A percentile compares a stretch with the other conserved stretches of the same genome.
Conservation (phyloP, 2,113 vertebrate species). For the Pteropus alecto region DNA sequence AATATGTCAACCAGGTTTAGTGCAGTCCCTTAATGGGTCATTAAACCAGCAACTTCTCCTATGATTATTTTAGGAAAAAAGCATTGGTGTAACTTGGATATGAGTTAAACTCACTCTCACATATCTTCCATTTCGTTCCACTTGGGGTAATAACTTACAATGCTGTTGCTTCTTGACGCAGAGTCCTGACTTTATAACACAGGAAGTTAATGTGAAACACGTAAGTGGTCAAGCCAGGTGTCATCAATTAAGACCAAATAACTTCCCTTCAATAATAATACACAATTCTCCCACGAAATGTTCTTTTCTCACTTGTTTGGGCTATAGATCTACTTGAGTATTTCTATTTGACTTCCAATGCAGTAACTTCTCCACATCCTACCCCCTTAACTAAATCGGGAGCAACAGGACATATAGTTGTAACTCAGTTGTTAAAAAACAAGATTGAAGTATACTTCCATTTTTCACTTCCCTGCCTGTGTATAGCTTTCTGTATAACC, state of each 20-base stretch:
- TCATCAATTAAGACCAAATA: background rate
- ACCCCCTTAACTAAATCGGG: background rate
- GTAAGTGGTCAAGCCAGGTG: background rate
- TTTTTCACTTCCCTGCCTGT: background rate
- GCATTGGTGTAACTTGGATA: background rate
- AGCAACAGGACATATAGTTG: background rate
- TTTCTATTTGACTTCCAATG: background rate
- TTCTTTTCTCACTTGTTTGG: background rate
- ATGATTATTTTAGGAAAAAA: background rate
- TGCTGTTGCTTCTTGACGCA: background rate
- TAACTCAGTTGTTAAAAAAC: background rate
- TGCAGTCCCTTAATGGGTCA: background rate
- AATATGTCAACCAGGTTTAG: background rate
- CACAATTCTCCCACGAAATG: background rate
- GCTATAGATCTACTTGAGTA: background rate
- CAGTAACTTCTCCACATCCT: background rate
- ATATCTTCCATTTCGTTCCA: background rate
- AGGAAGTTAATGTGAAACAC: background rate
- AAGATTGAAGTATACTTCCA: background rate
- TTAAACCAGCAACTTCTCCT: constrained; percentile 17
- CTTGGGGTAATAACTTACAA: background rate
- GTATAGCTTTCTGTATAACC: background rate
- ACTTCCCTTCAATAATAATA: background rate
- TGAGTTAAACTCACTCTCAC: background rate
- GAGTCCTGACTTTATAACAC: background rate